These are phyloP conservation scores for Heliconius ethilla DNA, from an alignment of 2,888 invertebrate genomes.

Conservation along the genomic window DNA sequence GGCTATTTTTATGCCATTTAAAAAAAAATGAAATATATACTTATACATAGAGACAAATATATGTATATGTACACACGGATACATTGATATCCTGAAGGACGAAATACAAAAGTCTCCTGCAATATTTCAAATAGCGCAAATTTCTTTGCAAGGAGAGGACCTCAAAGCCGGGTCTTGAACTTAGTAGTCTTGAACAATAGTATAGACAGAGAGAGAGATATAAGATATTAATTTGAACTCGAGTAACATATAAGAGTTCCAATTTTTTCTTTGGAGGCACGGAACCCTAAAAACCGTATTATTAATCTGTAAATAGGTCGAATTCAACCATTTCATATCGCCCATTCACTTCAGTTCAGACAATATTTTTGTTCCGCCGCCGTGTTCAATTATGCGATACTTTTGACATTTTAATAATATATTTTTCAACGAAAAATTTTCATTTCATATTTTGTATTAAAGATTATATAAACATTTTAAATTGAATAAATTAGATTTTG, in stretches of 20 bases:
- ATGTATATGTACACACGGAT: no score
- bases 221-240: no score
- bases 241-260: no score
- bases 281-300: not conserved
- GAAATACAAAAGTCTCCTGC: no score
- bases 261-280: not conserved
- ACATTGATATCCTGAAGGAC: no score
- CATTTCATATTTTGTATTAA: not conserved
- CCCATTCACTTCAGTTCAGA: constrained; percentile 9
- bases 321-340: constrained; percentile 1
- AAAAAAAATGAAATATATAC: no score
- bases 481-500: not conserved
- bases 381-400: constrained; percentile 20
- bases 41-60: no score
- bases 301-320: constrained; percentile 9
- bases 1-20: not conserved
- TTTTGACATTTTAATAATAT: constrained; percentile 20
- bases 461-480: not conserved
- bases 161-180: no score
- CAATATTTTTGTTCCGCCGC: constrained; percentile 8
- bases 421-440: not conserved
- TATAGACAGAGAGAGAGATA: no score
- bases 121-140: no score
- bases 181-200: no score
- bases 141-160: no score